Evolutionary conservation across 2,888 invertebrate genomes (phyloP).

Genomic region (Andrena praecox): DNA sequence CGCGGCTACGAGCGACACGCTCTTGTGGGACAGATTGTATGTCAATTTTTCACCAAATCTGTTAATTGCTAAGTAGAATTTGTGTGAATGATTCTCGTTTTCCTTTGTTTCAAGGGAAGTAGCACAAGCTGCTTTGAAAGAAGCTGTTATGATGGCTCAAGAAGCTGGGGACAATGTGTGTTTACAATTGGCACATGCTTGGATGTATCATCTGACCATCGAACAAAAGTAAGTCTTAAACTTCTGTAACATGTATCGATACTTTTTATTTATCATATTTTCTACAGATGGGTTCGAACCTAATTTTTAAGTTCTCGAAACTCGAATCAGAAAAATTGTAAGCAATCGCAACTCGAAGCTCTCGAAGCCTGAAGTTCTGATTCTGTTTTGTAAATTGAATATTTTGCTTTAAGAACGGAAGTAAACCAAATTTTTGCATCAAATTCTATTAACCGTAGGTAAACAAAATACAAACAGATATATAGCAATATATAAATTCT

Average conservation of each 20-base stretch:
- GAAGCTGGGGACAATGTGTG: slow-evolving; percentile 95
- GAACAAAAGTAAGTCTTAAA: slow-evolving; percentile 81
- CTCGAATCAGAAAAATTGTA: too few relatives aligned
- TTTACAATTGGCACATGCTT: slow-evolving; percentile 93
- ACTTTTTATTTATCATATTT: slow-evolving; percentile 77
- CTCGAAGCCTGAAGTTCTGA: too few relatives aligned
- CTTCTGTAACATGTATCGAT: neutral
- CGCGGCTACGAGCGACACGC: too few relatives aligned
- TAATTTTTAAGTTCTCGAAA: too few relatives aligned
- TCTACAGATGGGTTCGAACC: slow-evolving; percentile 79
- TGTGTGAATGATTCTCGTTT: neutral
- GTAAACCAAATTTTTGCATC: too few relatives aligned
- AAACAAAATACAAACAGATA: too few relatives aligned
- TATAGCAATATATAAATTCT: too few relatives aligned
- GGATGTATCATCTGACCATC: slow-evolving; percentile 89
- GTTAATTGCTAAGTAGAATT: slow-evolving; percentile 17
- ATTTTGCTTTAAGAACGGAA: too few relatives aligned
- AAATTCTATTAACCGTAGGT: too few relatives aligned
- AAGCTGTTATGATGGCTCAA: slow-evolving; percentile 95
- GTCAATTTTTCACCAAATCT: slow-evolving; percentile 13
- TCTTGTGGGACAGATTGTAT: too few relatives aligned
- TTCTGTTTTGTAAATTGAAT: too few relatives aligned
- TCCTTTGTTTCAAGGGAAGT: slow-evolving; percentile 87
- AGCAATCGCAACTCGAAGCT: too few relatives aligned
- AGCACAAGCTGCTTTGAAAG: slow-evolving; percentile 92